Conservation (phyloP, 2,113 vertebrate species). For the Rhodinocichla rosea region DNA sequence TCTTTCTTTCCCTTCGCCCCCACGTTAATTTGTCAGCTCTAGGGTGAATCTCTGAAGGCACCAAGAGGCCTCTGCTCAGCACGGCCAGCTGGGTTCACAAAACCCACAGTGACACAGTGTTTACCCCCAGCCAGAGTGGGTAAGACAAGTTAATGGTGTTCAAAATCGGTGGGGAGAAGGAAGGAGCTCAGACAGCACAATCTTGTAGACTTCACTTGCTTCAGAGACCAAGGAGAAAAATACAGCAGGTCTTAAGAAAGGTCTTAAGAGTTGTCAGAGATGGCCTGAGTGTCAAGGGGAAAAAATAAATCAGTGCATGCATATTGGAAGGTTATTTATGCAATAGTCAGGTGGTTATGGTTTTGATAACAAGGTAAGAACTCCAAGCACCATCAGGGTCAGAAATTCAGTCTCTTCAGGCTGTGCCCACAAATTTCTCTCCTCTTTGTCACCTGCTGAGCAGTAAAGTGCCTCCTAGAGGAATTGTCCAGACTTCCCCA, state of each 20-base stretch:
- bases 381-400: background rate
- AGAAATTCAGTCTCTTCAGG: background rate
- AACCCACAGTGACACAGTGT: background rate
- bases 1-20: background rate
- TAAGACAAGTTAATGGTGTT: background rate
- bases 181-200: background rate
- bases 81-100: background rate
- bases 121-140: background rate
- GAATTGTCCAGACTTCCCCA: background rate
- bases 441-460: accelerated
- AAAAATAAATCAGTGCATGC: background rate
- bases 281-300: background rate
- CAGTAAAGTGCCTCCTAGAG: background rate
- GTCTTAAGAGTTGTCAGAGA: background rate
- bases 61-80: background rate
- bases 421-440: background rate
- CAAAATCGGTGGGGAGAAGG: background rate
- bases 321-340: background rate
- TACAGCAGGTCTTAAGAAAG: background rate
- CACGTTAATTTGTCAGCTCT: background rate
- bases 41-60: background rate
- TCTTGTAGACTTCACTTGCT: background rate
- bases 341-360: background rate
- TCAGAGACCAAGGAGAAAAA: background rate
- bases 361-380: background rate